Evolutionary conservation across 2,113 vertebrate genomes (phyloP), one percentile per base, ranked within the genome.

Genomic region (Amblyornis subalaris): DNA sequence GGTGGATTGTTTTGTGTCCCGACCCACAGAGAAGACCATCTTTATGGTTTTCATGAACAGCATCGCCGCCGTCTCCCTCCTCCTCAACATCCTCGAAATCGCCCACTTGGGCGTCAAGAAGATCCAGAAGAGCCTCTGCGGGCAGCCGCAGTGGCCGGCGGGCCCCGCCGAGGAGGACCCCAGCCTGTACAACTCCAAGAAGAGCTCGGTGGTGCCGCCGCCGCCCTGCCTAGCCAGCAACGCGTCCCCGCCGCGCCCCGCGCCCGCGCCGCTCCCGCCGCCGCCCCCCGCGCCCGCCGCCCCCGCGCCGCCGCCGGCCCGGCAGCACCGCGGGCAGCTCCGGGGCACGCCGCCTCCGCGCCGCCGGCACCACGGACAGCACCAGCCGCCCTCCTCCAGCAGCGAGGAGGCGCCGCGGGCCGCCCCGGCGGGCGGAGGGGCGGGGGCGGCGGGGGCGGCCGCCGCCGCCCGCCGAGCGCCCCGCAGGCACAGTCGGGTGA

Each of bases 41-140:
- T 99, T 99, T 89, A 99, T 99, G 98, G 97, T 99, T 45, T 99
- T 99, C 92, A 99, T 99, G 99, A 96, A 99, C 60, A 98, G 98
- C 55, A 99, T 99, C 25, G 98, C 99, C 6, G 98, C 99, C 0
- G 98, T 99, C 79, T 99, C 99, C 74, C 97, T 99, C 22, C 98
- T 99, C 93, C 97, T 99, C 62, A 99, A 98, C 94, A 95, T 99
- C 67, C 96, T 99, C 31, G 99, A 99, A 97, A 99, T 99, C 69
- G 98, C 98, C 93, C 99, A 99, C 88, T 95, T 99, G 72, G 99
- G 99, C 18, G 78, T 99, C 73, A 99, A 97, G 95, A 98, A 99
- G 95, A 98, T 99, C 93, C 98, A 96, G 66, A 98, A 98, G 47
- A 98, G 95, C 71, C 96, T 99, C 81, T 98, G 96, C 26, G 97